Conservation (phyloP, 2,888 invertebrate species). For the Coelogynopora nodosa region DNA sequence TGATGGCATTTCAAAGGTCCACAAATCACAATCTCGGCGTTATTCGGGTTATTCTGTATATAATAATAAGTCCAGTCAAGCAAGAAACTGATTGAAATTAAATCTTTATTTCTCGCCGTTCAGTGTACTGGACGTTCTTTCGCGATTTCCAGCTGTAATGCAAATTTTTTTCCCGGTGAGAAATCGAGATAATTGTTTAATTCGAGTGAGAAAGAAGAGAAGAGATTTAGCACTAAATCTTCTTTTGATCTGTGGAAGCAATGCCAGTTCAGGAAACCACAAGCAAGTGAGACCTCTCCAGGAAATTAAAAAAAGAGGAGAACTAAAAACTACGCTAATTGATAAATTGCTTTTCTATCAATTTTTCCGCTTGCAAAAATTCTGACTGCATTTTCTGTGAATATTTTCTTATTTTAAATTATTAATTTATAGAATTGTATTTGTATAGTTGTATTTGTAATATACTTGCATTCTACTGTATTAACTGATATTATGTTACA, state of each 20-base stretch:
- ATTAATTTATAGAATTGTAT: too few relatives aligned
- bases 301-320: background rate
- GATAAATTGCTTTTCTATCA: background rate
- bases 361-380: too few relatives aligned
- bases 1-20: background rate
- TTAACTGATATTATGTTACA: too few relatives aligned
- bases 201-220: background rate
- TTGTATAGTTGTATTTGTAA: too few relatives aligned
- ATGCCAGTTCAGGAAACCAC: background rate
- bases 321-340: background rate
- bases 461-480: too few relatives aligned
- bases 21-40: background rate
- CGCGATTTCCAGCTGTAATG: background rate
- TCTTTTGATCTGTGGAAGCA: background rate
- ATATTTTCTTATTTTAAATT: too few relatives aligned
- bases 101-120: background rate
- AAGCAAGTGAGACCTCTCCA: background rate
- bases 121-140: background rate
- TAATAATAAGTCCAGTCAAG: background rate
- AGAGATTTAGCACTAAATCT: background rate
- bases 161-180: background rate
- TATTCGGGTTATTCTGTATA: background rate
- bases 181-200: background rate
- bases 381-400: too few relatives aligned
- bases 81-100: background rate